phyloP scores from a whole-genome alignment of 2,113 vertebrate species.

The Pogona vitticeps region DNA sequence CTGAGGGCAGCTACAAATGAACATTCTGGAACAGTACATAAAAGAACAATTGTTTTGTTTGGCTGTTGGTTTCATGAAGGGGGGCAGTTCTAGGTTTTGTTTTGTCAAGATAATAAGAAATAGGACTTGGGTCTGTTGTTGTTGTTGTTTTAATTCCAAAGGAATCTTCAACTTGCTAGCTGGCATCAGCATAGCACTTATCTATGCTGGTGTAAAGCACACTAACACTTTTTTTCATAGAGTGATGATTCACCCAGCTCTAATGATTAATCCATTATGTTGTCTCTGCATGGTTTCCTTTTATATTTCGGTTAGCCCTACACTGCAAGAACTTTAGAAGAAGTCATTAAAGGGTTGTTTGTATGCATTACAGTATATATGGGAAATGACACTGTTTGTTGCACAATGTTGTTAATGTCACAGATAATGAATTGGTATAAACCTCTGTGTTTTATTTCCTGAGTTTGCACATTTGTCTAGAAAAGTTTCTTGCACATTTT shows the following conservation, averaged over 20 bases:
- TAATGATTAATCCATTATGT: constrained; percentile 64
- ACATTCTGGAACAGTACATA: background rate
- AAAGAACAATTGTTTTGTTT: constrained; percentile 10
- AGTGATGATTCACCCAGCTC: constrained; percentile 47
- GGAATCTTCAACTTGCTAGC: constrained; percentile 23
- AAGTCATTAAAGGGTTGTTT: constrained; percentile 65
- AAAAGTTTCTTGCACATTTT: constrained; percentile 28
- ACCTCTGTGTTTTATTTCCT: constrained; percentile 45
- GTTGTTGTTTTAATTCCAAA: too few relatives aligned
- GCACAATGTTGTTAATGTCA: constrained; percentile 55
- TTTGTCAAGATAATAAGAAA: constrained; percentile 28
- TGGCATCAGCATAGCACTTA: constrained; percentile 9
- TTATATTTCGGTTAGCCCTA: constrained; percentile 56
- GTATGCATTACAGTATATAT: constrained; percentile 61
- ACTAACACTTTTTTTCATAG: constrained; percentile 41
- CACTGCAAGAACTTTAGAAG: constrained; percentile 52
- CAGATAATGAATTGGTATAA: constrained; percentile 60
- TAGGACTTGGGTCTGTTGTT: too few relatives aligned
- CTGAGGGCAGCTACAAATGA: background rate
- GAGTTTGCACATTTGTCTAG: constrained; percentile 44
- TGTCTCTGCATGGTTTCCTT: constrained; percentile 62
- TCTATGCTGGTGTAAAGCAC: constrained; percentile 47
- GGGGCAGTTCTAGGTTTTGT: background rate
- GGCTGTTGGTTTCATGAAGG: too few relatives aligned
- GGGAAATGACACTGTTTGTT: constrained; percentile 64